Conservation (phyloP, 2,113 vertebrate species). For the Suncus etruscus region DNA sequence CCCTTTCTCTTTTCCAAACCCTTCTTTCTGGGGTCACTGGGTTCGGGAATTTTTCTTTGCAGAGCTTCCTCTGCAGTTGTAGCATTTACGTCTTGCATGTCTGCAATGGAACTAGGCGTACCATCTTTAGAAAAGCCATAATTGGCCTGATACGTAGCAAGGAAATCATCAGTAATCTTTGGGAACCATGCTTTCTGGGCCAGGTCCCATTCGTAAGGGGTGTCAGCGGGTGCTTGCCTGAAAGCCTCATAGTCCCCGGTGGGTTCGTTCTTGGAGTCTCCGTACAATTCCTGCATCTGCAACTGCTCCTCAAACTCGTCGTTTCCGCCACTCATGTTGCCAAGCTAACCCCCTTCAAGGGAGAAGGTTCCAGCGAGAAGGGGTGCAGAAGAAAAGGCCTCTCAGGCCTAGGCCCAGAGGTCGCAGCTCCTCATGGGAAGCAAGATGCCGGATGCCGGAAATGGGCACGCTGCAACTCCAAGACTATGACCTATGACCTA, state of each 20-base stretch:
- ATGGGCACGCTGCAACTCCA: too few relatives aligned
- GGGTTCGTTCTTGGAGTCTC: slow-evolving; percentile 73
- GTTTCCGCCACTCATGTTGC: slow-evolving; percentile 84
- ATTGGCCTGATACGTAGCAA: slow-evolving; percentile 96
- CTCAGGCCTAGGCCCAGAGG: too few relatives aligned
- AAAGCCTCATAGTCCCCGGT: slow-evolving; percentile 86
- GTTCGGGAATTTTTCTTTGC: slow-evolving; percentile 75
- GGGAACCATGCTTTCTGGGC: slow-evolving; percentile 98
- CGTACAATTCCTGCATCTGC: slow-evolving; percentile 93
- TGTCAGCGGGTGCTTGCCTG: slow-evolving; percentile 92
- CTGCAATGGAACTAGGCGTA: slow-evolving; percentile 80
- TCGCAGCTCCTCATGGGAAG: too few relatives aligned
- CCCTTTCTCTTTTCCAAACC: slow-evolving; percentile 93
- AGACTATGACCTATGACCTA: too few relatives aligned
- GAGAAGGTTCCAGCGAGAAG: neutral
- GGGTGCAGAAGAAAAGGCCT: neutral
- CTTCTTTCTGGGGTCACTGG: slow-evolving; percentile 90
- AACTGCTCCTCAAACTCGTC: slow-evolving; percentile 95
- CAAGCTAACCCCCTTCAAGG: slow-evolving; percentile 62
- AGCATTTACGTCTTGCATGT: slow-evolving; percentile 65
- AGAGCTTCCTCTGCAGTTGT: slow-evolving; percentile 67
- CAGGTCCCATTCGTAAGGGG: slow-evolving; percentile 91
- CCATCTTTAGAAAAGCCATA: slow-evolving; percentile 92
- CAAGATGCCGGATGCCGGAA: too few relatives aligned
- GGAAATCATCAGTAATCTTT: slow-evolving; percentile 97